These are phyloP conservation scores for Myocastor coypus DNA, from an alignment of 2,113 vertebrate species.

Conservation along the genomic window DNA sequence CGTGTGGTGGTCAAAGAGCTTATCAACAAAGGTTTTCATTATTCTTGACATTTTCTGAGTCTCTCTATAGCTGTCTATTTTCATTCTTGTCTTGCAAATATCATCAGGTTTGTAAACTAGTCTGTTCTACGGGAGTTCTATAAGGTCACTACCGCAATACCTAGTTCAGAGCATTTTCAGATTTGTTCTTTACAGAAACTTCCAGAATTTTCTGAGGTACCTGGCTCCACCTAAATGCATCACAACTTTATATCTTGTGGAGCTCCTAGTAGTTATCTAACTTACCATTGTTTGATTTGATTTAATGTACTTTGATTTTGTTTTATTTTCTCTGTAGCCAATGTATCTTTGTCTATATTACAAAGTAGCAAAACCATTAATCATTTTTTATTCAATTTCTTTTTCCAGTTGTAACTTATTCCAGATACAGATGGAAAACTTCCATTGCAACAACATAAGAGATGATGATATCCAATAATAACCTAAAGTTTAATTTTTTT, in stretches of 20 bases:
- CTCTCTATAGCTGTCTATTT: neutral
- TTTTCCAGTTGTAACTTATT: constrained; percentile 63
- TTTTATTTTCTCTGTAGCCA: neutral
- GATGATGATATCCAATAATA: constrained; percentile 41
- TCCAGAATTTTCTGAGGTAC: neutral
- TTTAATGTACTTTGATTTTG: constrained; percentile 26
- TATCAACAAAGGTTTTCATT: constrained; percentile 60
- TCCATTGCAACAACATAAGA: neutral
- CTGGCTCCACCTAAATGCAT: neutral
- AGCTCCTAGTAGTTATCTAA: constrained; percentile 11
- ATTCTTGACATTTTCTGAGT: constrained; percentile 68
- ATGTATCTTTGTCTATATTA: constrained; percentile 29
- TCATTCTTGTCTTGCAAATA: constrained; percentile 62
- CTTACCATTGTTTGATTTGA: constrained; percentile 44
- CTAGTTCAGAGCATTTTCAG: neutral
- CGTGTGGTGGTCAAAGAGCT: neutral
- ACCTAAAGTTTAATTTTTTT: neutral
- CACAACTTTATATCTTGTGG: constrained; percentile 13
- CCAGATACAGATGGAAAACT: constrained; percentile 37
- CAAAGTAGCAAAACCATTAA: constrained; percentile 65
- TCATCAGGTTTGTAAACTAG: constrained; percentile 13
- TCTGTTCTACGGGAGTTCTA: constrained; percentile 38
- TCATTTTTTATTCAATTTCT: constrained; percentile 60
- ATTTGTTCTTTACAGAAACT: constrained; percentile 31
- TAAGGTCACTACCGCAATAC: constrained; percentile 46